Evolutionary conservation across 2,888 invertebrate species (phyloP), one percentile per base, ranked within the genome.

Genomic region (Drosophila aldrichi): DNA sequence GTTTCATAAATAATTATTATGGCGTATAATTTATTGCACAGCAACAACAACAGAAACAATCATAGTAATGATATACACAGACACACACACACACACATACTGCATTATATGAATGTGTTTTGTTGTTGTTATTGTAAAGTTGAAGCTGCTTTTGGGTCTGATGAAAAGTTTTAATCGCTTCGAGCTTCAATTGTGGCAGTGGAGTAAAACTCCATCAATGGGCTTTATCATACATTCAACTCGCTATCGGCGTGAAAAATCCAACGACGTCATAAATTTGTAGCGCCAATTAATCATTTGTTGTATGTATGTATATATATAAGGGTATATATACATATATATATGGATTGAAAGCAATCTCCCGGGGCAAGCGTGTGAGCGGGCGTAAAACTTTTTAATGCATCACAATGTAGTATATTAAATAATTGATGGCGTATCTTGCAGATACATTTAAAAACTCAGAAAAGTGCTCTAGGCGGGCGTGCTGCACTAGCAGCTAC

Each of bases 251-350:
- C 32, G 58, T 41, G 43, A 49, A 62, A 52, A 67, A 64, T 60
- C 64, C 75, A 69, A 72, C 81, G 73, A 77, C 76, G 82, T 86
- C 87, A 82, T 88, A 88, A 86, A 87, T 87, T 86, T 74, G 82
- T 83, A 81, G 84, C 81, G 88, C 86, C 87, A 86, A 87, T 87
- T 87, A 88, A 87, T 87, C 82, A 86, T 84, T 85, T 75, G 54
- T 20, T 51, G 48, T 59, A 51, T 22, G 8, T 20, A 34, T 34
- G 20, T 49, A 49, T 32, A 34, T 14, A 14, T 34, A 32, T 49
- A 34, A 9, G 34, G 6, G 16, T 38, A 34, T 36, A 34, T 20
- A 8, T 49, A 8, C 32, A n/a, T 41, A 16, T 59, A 14, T 54
- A 51, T 58, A 32, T 10, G 32, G 32, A 32, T 36, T 46, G 29